Evolutionary conservation across 1,140 invertebrate species (phyloP).

Genomic region (Pemphigus obesinymphae): DNA sequence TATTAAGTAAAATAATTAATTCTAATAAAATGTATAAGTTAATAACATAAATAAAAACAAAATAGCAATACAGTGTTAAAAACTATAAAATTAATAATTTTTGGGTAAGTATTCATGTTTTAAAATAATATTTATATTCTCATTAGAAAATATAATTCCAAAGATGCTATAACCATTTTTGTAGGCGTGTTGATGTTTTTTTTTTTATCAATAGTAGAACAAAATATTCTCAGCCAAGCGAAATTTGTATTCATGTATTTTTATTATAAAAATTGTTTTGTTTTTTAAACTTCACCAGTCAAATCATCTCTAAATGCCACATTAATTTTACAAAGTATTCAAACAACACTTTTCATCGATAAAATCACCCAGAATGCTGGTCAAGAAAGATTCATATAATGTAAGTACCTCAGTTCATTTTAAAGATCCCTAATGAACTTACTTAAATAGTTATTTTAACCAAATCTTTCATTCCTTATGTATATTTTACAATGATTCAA

Average conservation of each 20-base stretch:
- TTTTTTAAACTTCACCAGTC: neutral
- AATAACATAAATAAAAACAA: neutral
- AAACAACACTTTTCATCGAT: neutral
- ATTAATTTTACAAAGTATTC: neutral
- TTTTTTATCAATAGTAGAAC: conserved; percentile 39
- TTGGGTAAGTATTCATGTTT: neutral
- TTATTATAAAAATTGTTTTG: neutral
- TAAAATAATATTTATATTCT: neutral
- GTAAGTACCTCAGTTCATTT: conserved; percentile 5
- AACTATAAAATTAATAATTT: neutral
- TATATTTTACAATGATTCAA: neutral
- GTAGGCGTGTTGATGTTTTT: conserved; percentile 38
- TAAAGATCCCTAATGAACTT: neutral
- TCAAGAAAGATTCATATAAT: neutral
- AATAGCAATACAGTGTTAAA: neutral
- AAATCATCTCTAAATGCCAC: neutral
- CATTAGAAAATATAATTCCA: neutral
- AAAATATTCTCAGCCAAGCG: neutral
- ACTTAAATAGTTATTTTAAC: neutral
- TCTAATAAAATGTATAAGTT: too few species aligned
- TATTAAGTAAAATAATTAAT: neutral
- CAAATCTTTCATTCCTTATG: neutral
- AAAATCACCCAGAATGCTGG: neutral
- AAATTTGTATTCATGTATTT: neutral
- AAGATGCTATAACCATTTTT: conserved; percentile 6